These are phyloP conservation scores for Ptychodera flava DNA, from an alignment of 35 echinoderm and acorn worm genomes.

Conservation along the genomic window DNA sequence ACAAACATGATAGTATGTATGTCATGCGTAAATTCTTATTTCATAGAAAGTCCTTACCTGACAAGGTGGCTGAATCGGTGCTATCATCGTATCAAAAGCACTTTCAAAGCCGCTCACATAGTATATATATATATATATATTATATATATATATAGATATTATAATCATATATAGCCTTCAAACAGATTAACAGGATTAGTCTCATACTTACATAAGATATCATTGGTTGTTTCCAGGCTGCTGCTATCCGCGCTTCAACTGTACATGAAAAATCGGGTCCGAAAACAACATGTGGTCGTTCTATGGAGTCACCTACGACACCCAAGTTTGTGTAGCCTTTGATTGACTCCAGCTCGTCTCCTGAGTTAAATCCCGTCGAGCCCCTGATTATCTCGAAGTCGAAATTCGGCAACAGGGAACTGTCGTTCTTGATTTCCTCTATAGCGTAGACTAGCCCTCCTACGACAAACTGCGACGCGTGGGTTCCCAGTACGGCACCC, in stretches of 20 bases:
- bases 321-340: slow-evolving; percentile 45
- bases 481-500: not conserved
- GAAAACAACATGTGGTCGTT: slow-evolving; percentile 38
- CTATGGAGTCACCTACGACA: slow-evolving; percentile 37
- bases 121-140: too few relatives aligned
- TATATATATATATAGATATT: too few relatives aligned
- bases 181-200: too few relatives aligned
- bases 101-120: too few relatives aligned
- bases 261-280: slow-evolving; percentile 73
- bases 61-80: too few relatives aligned
- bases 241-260: slow-evolving; percentile 57
- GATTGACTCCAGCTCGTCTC: slow-evolving; percentile 46
- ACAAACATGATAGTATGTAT: too few relatives aligned
- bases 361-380: slow-evolving; percentile 2
- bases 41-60: too few relatives aligned
- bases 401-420: not conserved
- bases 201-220: slow-evolving; percentile 92
- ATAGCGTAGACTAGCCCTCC: not conserved
- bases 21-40: too few relatives aligned
- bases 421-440: not conserved
- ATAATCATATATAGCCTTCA: too few relatives aligned
- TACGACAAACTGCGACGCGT: not conserved
- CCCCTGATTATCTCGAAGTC: not conserved
- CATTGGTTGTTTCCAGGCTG: slow-evolving; percentile 89
- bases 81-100: too few relatives aligned